Percentiles rank a stretch among this genome's conserved stretches.
Conservation (phyloP, 2,888 invertebrate species). For the Agonopterix subpropinquella region DNA sequence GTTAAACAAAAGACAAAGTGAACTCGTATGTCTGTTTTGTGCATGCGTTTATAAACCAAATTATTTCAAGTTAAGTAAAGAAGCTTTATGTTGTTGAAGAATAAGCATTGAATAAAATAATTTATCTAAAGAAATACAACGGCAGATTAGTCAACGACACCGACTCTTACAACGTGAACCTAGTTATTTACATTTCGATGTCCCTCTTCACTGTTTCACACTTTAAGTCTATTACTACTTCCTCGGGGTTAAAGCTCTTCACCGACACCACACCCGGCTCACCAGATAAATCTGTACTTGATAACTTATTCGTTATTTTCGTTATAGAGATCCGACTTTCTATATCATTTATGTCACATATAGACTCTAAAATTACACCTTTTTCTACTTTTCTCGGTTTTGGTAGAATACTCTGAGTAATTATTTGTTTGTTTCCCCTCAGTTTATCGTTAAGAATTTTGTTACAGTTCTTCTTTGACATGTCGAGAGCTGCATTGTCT, state of each 20-base stretch:
- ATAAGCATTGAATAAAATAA: no score
- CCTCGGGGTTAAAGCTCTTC: conserved; percentile 61
- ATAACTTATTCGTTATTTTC: conserved; percentile 67
- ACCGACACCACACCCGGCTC: conserved; percentile 46
- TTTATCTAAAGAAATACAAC: no score
- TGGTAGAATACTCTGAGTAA: conserved; percentile 28
- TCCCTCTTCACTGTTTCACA: conserved; percentile 53
- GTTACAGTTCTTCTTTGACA: conserved; percentile 60
- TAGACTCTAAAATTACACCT: conserved; percentile 50
- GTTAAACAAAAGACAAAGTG: no score
- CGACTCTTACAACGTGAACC: no score
- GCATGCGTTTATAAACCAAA: no score
- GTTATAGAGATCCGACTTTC: conserved; percentile 72
- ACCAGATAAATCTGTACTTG: conserved; percentile 51
- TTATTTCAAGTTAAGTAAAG: no score
- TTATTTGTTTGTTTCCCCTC: conserved; percentile 39
- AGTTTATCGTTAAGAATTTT: conserved; percentile 60
- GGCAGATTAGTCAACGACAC: no score
- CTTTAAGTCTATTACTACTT: conserved; percentile 52
- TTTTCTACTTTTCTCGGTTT: conserved; percentile 61
- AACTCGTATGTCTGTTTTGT: no score
- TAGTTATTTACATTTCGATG: conserved; percentile 53
- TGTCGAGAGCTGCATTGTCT: conserved; percentile 58
- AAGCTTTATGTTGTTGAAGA: no score
- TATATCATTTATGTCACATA: conserved; percentile 61